These are phyloP conservation scores for Pyrgus malvae DNA, from an alignment of 2,888 invertebrate species.

Conservation along the genomic window DNA sequence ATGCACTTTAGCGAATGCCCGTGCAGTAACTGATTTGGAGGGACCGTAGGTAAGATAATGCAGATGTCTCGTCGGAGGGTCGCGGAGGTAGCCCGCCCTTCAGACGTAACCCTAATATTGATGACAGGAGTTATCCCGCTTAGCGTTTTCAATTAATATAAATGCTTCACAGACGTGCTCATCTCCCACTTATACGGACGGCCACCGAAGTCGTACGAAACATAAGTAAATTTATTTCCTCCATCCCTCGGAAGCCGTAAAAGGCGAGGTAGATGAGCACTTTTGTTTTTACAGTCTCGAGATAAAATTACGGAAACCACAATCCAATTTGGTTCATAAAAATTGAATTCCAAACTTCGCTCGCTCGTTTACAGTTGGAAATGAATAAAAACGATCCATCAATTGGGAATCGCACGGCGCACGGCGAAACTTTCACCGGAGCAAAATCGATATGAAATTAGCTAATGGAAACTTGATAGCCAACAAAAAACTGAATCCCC, in stretches of 20 bases:
- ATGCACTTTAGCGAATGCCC: slow-evolving; percentile 76
- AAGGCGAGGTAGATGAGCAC: slow-evolving; percentile 25
- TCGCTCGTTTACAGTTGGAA: slow-evolving; percentile 58
- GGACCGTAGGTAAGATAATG: slow-evolving; percentile 76
- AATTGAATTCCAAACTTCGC: slow-evolving; percentile 63
- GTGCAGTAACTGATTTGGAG: slow-evolving; percentile 70
- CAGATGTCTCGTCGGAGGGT: slow-evolving; percentile 64
- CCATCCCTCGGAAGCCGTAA: slow-evolving; percentile 12
- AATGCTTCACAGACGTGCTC: slow-evolving; percentile 49
- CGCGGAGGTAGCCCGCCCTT: slow-evolving; percentile 38
- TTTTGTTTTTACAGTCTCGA: slow-evolving; percentile 36
- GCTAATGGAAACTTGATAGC: slow-evolving; percentile 81
- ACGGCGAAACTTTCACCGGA: slow-evolving; percentile 57
- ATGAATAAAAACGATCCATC: slow-evolving; percentile 76
- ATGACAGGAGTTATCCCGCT: slow-evolving; percentile 71
- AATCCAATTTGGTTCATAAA: slow-evolving; percentile 56
- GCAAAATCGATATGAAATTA: slow-evolving; percentile 74
- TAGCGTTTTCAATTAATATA: slow-evolving; percentile 74
- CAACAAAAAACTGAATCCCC: slow-evolving; percentile 70
- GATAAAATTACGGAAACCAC: slow-evolving; percentile 57
- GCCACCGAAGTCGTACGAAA: not conserved
- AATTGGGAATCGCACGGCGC: slow-evolving; percentile 57
- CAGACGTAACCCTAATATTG: slow-evolving; percentile 50
- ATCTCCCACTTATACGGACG: slow-evolving; percentile 31
- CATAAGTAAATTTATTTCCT: slow-evolving; percentile 13